Evolutionary conservation across 2,888 invertebrate genomes (phyloP).

Genomic region (Sminthurides aquaticus): DNA sequence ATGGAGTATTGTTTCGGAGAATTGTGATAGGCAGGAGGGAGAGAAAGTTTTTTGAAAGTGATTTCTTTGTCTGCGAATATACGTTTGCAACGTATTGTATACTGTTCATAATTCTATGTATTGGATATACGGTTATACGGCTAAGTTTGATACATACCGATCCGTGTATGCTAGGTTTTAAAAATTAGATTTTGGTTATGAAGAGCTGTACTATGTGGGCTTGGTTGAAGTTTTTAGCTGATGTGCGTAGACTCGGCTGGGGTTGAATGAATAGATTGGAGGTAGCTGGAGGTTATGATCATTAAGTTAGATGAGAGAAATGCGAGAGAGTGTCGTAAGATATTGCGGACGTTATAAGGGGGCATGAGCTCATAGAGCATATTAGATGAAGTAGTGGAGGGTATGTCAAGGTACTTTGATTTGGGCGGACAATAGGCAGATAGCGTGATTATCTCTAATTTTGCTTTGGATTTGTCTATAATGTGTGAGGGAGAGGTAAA

Average conservation of each 20-base stretch:
- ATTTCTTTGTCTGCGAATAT: no score
- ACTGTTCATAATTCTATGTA: no score
- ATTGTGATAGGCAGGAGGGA: no score
- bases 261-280: not conserved
- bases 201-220: no score
- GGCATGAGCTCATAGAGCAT: constrained; percentile 17
- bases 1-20: no score
- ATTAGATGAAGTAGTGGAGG: constrained; percentile 20
- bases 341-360: constrained; percentile 6
- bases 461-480: constrained; percentile 30
- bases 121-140: no score
- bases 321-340: constrained; percentile 17
- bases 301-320: constrained; percentile 12
- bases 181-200: no score
- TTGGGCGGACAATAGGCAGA: constrained; percentile 35
- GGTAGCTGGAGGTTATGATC: not conserved
- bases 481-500: constrained; percentile 9
- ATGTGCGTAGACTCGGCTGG: not conserved
- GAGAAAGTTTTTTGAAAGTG: no score
- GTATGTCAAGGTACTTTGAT: constrained; percentile 39
- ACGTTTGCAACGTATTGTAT: no score
- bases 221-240: not conserved
- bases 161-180: no score
- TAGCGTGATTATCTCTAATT: constrained; percentile 41
- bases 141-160: no score